Conservation (phyloP, 1,140 invertebrate genomes). For the Nylanderia fulva region DNA sequence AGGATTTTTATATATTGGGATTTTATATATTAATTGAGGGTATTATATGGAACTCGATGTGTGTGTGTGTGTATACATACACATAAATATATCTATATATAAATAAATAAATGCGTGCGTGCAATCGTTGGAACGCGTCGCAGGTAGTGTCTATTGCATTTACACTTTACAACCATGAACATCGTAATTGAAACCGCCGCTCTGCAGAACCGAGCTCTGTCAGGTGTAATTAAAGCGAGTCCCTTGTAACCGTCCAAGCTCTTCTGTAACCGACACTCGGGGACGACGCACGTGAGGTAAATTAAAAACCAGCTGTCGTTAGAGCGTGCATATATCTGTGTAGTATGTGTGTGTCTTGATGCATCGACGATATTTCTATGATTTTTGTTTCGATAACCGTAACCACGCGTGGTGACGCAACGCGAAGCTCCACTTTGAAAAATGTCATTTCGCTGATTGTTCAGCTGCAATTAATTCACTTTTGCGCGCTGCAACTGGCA, state of each 20-base stretch:
- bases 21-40: too few species aligned
- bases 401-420: too few species aligned
- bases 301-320: slow-evolving; percentile 33
- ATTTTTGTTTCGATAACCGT: neutral
- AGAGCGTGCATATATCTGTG: too few species aligned
- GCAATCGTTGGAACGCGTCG: neutral
- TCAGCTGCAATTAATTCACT: slow-evolving; percentile 47
- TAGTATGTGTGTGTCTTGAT: neutral
- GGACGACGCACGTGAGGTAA: slow-evolving; percentile 9
- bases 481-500: slow-evolving; percentile 1
- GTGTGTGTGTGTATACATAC: neutral
- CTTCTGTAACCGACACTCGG: slow-evolving; percentile 53
- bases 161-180: slow-evolving; percentile 64
- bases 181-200: slow-evolving; percentile 66
- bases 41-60: too few species aligned
- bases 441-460: neutral
- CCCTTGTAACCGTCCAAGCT: slow-evolving; percentile 41
- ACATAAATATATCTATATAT: neutral
- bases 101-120: neutral
- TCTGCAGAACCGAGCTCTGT: slow-evolving; percentile 58
- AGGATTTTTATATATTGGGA: too few species aligned
- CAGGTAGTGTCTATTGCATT: slow-evolving; percentile 60
- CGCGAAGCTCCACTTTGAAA: neutral
- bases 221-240: slow-evolving; percentile 66
- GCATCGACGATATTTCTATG: neutral